These are phyloP conservation scores for Torymus aiolomorphi DNA, from an alignment of 2,888 invertebrate genomes.

Conservation along the genomic window DNA sequence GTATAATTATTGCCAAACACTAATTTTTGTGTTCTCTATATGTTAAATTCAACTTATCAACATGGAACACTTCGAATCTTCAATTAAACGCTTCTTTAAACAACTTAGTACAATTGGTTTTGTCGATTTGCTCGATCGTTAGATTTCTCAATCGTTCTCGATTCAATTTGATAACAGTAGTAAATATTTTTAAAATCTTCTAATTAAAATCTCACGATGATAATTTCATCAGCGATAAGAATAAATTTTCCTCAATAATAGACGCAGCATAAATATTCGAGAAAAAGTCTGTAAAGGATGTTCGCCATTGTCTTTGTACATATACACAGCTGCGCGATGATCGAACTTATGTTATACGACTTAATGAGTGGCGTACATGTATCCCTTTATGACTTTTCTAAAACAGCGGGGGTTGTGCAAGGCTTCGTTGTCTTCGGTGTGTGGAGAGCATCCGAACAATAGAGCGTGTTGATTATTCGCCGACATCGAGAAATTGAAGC, in stretches of 20 bases:
- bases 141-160: too few species aligned
- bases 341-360: neutral
- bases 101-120: too few species aligned
- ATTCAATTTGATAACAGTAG: too few species aligned
- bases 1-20: too few species aligned
- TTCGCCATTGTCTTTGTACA: neutral
- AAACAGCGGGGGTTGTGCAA: conserved; percentile 24
- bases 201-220: too few species aligned
- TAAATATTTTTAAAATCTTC: too few species aligned
- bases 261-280: too few species aligned
- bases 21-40: too few species aligned
- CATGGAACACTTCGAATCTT: too few species aligned
- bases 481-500: conserved; percentile 28
- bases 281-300: neutral
- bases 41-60: too few species aligned
- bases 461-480: conserved; percentile 17
- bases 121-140: too few species aligned
- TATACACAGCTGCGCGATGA: neutral
- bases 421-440: neutral
- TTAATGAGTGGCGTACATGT: conserved; percentile 2
- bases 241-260: neutral
- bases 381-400: conserved; percentile 18
- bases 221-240: neutral
- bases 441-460: conserved; percentile 8
- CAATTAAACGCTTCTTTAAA: too few species aligned